Evolutionary conservation across 2,888 invertebrate species (phyloP), one percentile per base, ranked within the genome.

Genomic region (Linnaemya vulpina): DNA sequence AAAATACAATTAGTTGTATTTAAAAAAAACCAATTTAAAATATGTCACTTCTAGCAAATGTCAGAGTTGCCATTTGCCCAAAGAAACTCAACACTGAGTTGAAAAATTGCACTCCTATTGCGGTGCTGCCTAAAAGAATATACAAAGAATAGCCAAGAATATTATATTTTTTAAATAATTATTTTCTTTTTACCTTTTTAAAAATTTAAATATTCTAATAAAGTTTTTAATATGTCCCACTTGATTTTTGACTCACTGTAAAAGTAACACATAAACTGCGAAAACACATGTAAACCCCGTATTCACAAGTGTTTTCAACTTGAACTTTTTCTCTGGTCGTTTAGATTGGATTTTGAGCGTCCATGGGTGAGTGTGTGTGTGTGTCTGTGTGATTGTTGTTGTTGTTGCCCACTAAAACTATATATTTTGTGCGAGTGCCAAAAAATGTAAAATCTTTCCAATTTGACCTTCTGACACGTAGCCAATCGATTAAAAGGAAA

Each of bases 401-500:
- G 51, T 51, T 63, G 5, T 71, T 43, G 10, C 15, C 20, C 3
- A 38, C 30, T 35, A 35, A 46, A 55, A 71, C n/a, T n/a, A 60
- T 60, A 43, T 46, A 49, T 43, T 79, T 71, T 58, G 65, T 49
- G 51, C 17, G 35, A 43, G 20, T 68, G 60, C 74, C 74, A 68
- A 51, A 9, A 68, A 67, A 71, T 58, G 71, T 53, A n/a, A 46
- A 67, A 49, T 1, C 73, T 80, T 76, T 80, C 60, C 53, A 76
- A 80, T 76, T 79, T 84, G 51, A 71, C 70, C 84, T 71, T 79
- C 71, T 80, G 75, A 76, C 84, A 84, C 79, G 65, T 76, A 74
- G 68, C 70, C 76, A 82, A 76, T 63, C 82, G 76, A 71, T 71
- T 74, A 4, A 20, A 46, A n/a, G n/a, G n/a, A 71, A 55, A 35